These are phyloP conservation scores for Oconnorella tubifera DNA, from an alignment of 2,888 invertebrate species.

Conservation along the genomic window DNA sequence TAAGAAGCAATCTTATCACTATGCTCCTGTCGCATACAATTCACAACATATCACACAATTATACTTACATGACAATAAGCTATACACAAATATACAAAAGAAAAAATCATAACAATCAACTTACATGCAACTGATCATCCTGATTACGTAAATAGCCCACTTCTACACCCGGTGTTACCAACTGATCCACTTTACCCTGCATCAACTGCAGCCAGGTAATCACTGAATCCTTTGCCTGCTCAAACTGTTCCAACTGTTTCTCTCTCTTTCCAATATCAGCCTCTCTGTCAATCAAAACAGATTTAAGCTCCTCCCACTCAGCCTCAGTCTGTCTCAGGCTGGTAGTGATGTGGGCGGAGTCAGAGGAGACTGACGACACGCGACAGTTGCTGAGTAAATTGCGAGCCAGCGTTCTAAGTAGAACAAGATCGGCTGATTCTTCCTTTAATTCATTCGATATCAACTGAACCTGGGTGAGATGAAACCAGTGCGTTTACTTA, in stretches of 20 bases:
- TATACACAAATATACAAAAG: too few relatives aligned
- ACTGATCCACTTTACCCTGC: slow-evolving; percentile 71
- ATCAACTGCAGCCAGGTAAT: slow-evolving; percentile 78
- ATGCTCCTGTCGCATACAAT: too few relatives aligned
- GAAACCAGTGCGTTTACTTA: too few relatives aligned
- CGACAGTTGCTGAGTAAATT: slow-evolving; percentile 8
- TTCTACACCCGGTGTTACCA: slow-evolving; percentile 83
- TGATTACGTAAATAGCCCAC: slow-evolving; percentile 79
- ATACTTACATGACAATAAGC: too few relatives aligned
- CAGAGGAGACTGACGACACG: background rate
- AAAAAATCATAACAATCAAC: too few relatives aligned
- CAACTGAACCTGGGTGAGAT: background rate
- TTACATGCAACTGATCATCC: slow-evolving; percentile 58
- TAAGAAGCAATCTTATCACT: too few relatives aligned
- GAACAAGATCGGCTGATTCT: slow-evolving; percentile 13
- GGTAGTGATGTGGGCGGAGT: slow-evolving; percentile 39
- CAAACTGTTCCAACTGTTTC: slow-evolving; percentile 81
- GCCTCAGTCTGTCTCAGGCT: slow-evolving; percentile 41
- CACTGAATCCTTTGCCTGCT: slow-evolving; percentile 75
- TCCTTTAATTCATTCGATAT: slow-evolving; percentile 18
- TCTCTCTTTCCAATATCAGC: slow-evolving; percentile 77
- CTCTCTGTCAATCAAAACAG: slow-evolving; percentile 77
- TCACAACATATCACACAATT: too few relatives aligned
- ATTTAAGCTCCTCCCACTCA: slow-evolving; percentile 58
- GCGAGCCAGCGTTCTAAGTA: slow-evolving; percentile 10